Percentiles rank a stretch among this genome's conserved stretches.
Evolutionary conservation across 2,888 invertebrate species (phyloP).

Genomic region (Nebria salina): DNA sequence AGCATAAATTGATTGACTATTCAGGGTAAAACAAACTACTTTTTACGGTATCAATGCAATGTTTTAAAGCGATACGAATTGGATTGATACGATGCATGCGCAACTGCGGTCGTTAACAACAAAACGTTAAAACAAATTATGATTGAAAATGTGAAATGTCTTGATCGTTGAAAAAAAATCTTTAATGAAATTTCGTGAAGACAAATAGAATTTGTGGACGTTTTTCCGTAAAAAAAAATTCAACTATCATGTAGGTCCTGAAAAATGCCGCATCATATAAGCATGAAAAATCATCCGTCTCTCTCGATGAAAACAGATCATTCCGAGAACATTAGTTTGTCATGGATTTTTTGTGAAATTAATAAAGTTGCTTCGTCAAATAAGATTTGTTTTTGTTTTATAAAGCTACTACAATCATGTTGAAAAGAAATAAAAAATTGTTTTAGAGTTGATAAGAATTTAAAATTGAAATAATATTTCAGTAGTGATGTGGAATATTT

Average conservation of each 20-base stretch:
- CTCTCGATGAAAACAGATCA: neutral
- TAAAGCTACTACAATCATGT: neutral
- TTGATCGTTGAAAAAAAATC: neutral
- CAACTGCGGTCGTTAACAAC: too few relatives aligned
- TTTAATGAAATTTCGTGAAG: neutral
- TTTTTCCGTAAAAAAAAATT: neutral
- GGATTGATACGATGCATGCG: too few relatives aligned
- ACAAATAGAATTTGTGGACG: neutral
- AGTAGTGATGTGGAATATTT: too few relatives aligned
- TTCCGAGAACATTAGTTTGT: neutral
- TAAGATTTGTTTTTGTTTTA: neutral
- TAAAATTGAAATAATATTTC: too few relatives aligned
- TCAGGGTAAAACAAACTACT: neutral
- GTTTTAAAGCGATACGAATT: too few relatives aligned
- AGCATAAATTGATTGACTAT: neutral
- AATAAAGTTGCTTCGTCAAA: constrained; percentile 1
- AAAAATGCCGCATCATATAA: neutral
- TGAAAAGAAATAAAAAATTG: too few relatives aligned
- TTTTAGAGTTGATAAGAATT: too few relatives aligned
- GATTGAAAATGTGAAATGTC: too few relatives aligned
- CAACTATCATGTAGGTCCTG: neutral
- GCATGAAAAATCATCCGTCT: neutral
- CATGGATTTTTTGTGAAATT: neutral
- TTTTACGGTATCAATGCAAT: neutral
- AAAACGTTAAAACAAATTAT: too few relatives aligned